phyloP scores from a whole-genome alignment of 2,797 vertebrate species.

The Phoeniculus purpureus region DNA sequence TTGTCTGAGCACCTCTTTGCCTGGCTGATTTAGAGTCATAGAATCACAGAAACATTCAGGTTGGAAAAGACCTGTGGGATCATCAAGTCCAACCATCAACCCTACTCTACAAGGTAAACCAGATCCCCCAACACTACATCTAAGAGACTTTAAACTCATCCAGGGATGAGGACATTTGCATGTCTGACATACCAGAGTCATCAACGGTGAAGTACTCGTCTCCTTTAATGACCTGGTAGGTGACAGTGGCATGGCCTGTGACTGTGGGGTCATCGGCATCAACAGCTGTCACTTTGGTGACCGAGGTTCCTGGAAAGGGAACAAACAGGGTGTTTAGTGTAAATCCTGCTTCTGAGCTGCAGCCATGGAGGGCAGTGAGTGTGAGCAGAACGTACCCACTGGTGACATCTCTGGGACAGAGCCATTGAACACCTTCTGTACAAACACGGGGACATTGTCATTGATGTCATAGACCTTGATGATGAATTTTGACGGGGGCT shows the following conservation, averaged over 20 bases:
- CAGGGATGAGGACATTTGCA: background rate
- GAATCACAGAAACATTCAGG: too few relatives aligned
- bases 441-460: slow-evolving; percentile 80
- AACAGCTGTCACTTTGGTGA: slow-evolving; percentile 77
- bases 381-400: slow-evolving; percentile 54
- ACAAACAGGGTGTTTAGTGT: background rate
- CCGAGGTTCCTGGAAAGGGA: slow-evolving; percentile 74
- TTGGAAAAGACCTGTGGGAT: too few relatives aligned
- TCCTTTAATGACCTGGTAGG: slow-evolving; percentile 76
- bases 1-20: background rate
- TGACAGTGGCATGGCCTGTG: slow-evolving; percentile 73
- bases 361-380: background rate
- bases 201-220: slow-evolving; percentile 74
- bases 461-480: slow-evolving; percentile 81
- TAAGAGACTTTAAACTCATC: too few relatives aligned
- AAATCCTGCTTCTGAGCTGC: background rate
- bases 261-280: slow-evolving; percentile 83
- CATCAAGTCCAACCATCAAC: too few relatives aligned
- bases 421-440: slow-evolving; percentile 73
- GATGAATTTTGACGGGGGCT: slow-evolving; percentile 76
- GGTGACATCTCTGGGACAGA: slow-evolving; percentile 82
- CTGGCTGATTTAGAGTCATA: background rate
- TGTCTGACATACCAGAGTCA: slow-evolving; percentile 69
- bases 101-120: too few relatives aligned
- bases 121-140: too few relatives aligned